Conservation (phyloP, 2,888 invertebrate genomes). For the Strigamia transsilvanica region DNA sequence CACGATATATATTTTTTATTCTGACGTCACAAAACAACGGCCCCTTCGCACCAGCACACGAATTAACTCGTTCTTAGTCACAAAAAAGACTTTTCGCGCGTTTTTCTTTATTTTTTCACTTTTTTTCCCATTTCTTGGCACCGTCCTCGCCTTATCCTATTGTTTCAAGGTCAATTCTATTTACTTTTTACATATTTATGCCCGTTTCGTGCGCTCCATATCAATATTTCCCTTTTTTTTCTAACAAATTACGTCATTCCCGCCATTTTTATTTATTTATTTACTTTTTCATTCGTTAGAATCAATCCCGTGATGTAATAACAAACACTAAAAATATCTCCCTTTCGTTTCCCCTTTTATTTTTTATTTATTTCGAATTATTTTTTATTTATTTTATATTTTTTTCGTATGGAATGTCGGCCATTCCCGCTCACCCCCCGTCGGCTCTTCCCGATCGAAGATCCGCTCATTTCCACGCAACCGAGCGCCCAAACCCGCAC, state of each 20-base stretch:
- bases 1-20: no score
- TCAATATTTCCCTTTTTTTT: not conserved
- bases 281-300: not conserved
- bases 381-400: no score
- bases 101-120: no score
- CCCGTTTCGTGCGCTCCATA: not conserved
- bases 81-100: not conserved
- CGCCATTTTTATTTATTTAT: not conserved
- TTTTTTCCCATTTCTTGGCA: conserved; percentile 9
- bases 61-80: not conserved
- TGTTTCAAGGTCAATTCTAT: conserved; percentile 33
- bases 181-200: not conserved
- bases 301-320: not conserved
- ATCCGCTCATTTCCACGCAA: no score
- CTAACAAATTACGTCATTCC: not conserved
- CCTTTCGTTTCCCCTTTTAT: not conserved
- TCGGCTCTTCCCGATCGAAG: not conserved
- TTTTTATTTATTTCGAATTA: no score
- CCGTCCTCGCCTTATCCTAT: not conserved
- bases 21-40: conserved; percentile 11
- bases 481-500: no score
- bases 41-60: no score
- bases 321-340: conserved; percentile 1
- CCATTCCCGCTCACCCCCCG: not conserved
- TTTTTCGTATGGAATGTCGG: not conserved